Percentiles rank a stretch among this genome's conserved stretches.
These are phyloP conservation scores for Lacanobia oleracea DNA, from an alignment of 2,888 invertebrate genomes.

Conservation along the genomic window DNA sequence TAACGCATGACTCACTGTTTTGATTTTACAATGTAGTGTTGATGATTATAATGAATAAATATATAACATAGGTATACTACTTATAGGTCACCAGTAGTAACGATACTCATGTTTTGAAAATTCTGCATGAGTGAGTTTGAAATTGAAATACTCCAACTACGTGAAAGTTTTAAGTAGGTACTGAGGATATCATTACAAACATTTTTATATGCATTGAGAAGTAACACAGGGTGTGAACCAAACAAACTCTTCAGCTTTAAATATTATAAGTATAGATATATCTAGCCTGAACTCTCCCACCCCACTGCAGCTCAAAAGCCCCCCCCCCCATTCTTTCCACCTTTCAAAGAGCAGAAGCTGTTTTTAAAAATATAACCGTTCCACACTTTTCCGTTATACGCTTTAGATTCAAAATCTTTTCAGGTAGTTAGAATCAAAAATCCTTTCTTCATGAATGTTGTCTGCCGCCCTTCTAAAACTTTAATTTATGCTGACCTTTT, in stretches of 20 bases:
- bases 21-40: constrained; percentile 25
- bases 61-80: constrained; percentile 13
- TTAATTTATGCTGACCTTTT: not conserved
- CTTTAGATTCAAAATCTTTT: no score
- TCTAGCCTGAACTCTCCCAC: no score
- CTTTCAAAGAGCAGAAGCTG: no score
- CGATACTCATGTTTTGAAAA: constrained; percentile 45
- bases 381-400: no score
- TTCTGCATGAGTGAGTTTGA: not conserved
- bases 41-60: constrained; percentile 10
- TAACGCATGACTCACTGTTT: constrained; percentile 22
- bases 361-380: no score
- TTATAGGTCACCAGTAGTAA: constrained; percentile 3
- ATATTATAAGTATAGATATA: no score
- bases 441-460: not conserved
- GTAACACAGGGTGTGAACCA: not conserved
- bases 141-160: not conserved
- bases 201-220: not conserved
- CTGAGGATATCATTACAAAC: not conserved
- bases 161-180: not conserved
- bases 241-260: no score
- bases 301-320: no score
- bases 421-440: not conserved
- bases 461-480: no score
- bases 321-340: no score